Evolutionary conservation across 1,140 invertebrate genomes (phyloP).

Genomic region (Musca domestica): DNA sequence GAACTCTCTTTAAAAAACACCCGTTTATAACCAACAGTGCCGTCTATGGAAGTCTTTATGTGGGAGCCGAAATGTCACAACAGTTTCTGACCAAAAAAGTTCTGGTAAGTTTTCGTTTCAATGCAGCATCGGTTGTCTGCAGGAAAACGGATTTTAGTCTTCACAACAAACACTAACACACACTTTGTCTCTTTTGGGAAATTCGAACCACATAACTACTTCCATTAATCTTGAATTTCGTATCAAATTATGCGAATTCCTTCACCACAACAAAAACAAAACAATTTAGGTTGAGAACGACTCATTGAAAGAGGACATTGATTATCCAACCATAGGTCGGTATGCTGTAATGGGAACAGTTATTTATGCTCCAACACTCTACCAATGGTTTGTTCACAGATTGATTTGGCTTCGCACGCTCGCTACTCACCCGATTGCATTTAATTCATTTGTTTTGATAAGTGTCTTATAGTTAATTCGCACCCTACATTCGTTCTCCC

Average conservation of each 20-base stretch:
- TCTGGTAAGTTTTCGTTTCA: conserved; percentile 53
- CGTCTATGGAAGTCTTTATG: conserved; percentile 75
- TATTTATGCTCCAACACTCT: conserved; percentile 62
- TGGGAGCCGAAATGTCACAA: conserved; percentile 74
- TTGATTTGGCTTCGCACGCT: no score
- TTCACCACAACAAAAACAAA: not conserved
- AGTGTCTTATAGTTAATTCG: no score
- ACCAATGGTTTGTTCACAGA: conserved; percentile 58
- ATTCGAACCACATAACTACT: not conserved
- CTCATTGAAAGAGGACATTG: conserved; percentile 53
- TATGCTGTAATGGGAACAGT: conserved; percentile 63
- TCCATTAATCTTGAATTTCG: conserved; percentile 2
- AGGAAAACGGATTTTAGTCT: not conserved
- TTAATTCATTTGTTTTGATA: no score
- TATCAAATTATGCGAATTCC: not conserved
- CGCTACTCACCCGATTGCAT: no score
- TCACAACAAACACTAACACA: not conserved
- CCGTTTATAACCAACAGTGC: conserved; percentile 72
- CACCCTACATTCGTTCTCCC: no score
- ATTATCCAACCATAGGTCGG: conserved; percentile 57
- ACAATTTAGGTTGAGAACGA: conserved; percentile 21
- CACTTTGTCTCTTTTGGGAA: not conserved
- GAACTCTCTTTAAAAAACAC: conserved; percentile 53
- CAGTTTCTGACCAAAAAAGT: conserved; percentile 68
- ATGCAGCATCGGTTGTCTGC: not conserved